These are phyloP conservation scores for Heliothis virescens DNA, from an alignment of 1,140 invertebrate genomes.

Conservation along the genomic window DNA sequence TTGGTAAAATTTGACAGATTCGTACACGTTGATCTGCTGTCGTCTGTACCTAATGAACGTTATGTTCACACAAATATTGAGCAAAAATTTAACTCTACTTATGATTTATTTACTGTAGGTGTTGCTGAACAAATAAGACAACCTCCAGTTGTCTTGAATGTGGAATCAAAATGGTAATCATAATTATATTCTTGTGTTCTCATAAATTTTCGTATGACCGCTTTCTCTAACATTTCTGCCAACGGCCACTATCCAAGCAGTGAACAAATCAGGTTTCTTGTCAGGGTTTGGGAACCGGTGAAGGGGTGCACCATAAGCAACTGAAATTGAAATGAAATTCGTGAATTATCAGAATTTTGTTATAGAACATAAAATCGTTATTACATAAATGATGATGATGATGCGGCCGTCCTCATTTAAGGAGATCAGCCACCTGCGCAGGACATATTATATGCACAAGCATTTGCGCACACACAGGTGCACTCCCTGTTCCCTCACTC, in stretches of 20 bases:
- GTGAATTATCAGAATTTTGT: neutral
- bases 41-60: too few relatives aligned
- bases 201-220: neutral
- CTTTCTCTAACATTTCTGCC: neutral
- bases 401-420: too few relatives aligned
- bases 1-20: too few relatives aligned
- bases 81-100: neutral
- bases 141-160: neutral
- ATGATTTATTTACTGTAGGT: conserved; percentile 4
- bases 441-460: too few relatives aligned
- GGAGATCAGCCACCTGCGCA: too few relatives aligned
- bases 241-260: conserved; percentile 11
- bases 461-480: too few relatives aligned
- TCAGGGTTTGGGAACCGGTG: neutral
- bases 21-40: too few relatives aligned
- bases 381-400: too few relatives aligned
- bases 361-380: neutral
- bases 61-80: neutral
- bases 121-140: conserved; percentile 1
- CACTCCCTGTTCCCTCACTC: too few relatives aligned
- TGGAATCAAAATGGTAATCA: conserved; percentile 7
- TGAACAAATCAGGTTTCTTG: neutral
- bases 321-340: conserved; percentile 15
- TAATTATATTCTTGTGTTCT: neutral
- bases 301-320: neutral